Evolutionary conservation across 2,113 vertebrate species (phyloP), one percentile per base, ranked within the genome.

Genomic region (Urocolius indicus): DNA sequence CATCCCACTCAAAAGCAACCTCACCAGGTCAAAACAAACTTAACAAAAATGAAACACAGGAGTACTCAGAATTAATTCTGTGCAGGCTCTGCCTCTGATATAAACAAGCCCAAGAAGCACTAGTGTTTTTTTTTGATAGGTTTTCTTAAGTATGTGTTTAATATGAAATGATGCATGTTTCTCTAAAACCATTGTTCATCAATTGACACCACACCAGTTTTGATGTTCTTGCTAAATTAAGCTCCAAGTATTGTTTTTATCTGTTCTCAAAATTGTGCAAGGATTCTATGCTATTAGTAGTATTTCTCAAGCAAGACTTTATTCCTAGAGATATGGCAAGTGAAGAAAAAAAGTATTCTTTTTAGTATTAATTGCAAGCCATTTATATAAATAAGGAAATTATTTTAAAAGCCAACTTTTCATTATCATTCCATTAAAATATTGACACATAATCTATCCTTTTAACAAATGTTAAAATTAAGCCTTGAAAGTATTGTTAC

Each of bases 131-230:
- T 73, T 38, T 15, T 4, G 21, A 19, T 1, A 6, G 61, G 11
- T 4, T 32, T 59, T 65, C 49, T 66, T 73, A 22, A 43, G 18
- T 6, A 11, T 2, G 1, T 20, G 29, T 66, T 76, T 73, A 65
- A 65, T 12, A 9, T 65, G 26, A 84, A 73, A 20, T 0, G 0
- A 41, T 11, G 4, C 19, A 32, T 8, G 8, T 13, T 13, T 55
- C 41, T 57, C 8, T 43, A 67, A 23, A 77, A 16, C 54, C 23
- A 30, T 12, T 26, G 27, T 8, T 81, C 27, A 10, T 24, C 80
- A 34, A 3, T 0, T 46, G 54, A 41, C n/a, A 36, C 4, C 2
- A 6, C 5, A 34, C 10, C 32, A 36, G 12, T 24, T 63, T 62
- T 30, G 48, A 84, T 29, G 10, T 17, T 9, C 27, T 75, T 73